Evolutionary conservation across 2,888 invertebrate genomes (phyloP).

Genomic region (Polietes domitor): DNA sequence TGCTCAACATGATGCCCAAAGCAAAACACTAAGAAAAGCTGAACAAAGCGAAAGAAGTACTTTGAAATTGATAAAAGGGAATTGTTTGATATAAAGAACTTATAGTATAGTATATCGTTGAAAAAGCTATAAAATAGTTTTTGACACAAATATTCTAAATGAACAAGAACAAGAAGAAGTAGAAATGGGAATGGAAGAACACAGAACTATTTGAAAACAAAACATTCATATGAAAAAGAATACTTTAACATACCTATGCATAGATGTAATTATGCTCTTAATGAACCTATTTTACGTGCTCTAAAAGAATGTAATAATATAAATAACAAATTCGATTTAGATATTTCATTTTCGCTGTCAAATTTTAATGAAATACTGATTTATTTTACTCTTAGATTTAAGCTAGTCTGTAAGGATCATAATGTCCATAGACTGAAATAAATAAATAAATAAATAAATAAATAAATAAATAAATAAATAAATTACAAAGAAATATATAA

Average conservation of each 20-base stretch:
- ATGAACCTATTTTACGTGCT: no score
- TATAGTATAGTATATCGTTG: slow-evolving; percentile 45
- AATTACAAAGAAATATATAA: slow-evolving; percentile 55
- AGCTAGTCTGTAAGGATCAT: no score
- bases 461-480: no score
- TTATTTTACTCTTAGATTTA: no score
- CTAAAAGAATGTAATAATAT: no score
- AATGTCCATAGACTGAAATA: no score
- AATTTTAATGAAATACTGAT: no score
- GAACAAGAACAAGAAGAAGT: slow-evolving; percentile 9
- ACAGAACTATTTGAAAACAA: slow-evolving; percentile 50
- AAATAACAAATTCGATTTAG: no score
- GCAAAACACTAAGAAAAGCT: slow-evolving; percentile 1
- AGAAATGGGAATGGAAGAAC: slow-evolving; percentile 31
- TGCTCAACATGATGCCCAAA: slow-evolving; percentile 51
- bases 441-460: no score
- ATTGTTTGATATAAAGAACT: slow-evolving; percentile 20
- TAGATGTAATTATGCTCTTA: no score
- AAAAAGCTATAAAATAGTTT: slow-evolving; percentile 66
- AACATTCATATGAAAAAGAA: slow-evolving; percentile 63
- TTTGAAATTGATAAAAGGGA: slow-evolving; percentile 8
- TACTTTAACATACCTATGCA: no score
- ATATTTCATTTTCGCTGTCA: no score
- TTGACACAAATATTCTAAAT: slow-evolving; percentile 64
- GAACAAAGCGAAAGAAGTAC: slow-evolving; percentile 17